Conservation (phyloP, 2,888 invertebrate species). For the Cremastinae sp. region DNA sequence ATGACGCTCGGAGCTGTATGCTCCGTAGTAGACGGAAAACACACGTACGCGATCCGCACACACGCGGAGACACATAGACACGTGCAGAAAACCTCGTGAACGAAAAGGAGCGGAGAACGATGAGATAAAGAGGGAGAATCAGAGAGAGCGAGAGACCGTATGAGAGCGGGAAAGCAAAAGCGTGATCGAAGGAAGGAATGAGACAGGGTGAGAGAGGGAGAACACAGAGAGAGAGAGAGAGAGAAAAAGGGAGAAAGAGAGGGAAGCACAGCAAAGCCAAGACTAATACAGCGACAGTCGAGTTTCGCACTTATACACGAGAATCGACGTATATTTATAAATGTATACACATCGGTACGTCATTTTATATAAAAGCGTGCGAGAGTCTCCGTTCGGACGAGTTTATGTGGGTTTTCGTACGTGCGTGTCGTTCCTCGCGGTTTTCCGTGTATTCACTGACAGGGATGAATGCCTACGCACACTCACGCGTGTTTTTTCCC, state of each 20-base stretch:
- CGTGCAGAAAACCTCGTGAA: constrained; percentile 51
- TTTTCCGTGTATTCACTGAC: constrained; percentile 49
- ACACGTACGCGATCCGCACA: constrained; percentile 42
- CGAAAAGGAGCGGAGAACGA: constrained; percentile 63
- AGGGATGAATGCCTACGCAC: constrained; percentile 49
- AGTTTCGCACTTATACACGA: constrained; percentile 46
- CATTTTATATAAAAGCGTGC: constrained; percentile 7
- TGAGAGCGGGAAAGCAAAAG: constrained; percentile 66
- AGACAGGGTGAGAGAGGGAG: constrained; percentile 60
- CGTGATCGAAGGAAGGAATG: constrained; percentile 62
- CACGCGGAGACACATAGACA: constrained; percentile 49
- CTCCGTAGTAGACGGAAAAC: constrained; percentile 49
- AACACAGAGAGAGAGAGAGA: constrained; percentile 58
- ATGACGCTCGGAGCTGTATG: constrained; percentile 72
- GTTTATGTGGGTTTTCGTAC: constrained; percentile 22
- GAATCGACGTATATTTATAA: constrained; percentile 52
- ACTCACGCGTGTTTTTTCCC: constrained; percentile 38
- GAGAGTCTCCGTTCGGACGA: too few species aligned
- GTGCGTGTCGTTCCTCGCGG: constrained; percentile 39
- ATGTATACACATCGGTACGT: constrained; percentile 12
- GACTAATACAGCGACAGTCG: constrained; percentile 40
- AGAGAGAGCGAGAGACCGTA: constrained; percentile 60
- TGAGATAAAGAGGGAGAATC: constrained; percentile 55
- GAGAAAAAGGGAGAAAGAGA: constrained; percentile 45
- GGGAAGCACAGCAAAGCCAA: constrained; percentile 54